Conservation (phyloP, 2,888 invertebrate genomes). For the Drosophila formosana region DNA sequence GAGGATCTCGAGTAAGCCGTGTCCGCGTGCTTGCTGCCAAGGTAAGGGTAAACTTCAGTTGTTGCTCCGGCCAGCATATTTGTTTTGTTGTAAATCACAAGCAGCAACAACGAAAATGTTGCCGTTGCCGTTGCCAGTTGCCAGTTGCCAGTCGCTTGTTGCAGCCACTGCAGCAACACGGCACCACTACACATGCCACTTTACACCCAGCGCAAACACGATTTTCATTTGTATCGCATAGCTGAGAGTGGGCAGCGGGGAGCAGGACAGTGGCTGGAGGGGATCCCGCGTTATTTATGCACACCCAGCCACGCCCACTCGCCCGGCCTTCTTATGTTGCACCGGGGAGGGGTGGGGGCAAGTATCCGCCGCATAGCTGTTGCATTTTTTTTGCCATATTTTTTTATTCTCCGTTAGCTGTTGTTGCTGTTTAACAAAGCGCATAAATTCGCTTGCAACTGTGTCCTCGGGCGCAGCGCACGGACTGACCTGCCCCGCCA, state of each 20-base stretch:
- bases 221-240: conserved; percentile 79
- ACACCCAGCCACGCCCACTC: conserved; percentile 58
- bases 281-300: conserved; percentile 70
- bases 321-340: conserved; percentile 37
- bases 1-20: background rate
- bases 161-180: conserved; percentile 24
- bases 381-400: conserved; percentile 39
- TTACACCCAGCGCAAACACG: conserved; percentile 80
- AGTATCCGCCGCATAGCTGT: conserved; percentile 63
- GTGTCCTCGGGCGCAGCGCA: conserved; percentile 71
- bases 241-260: conserved; percentile 2
- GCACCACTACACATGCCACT: conserved; percentile 78
- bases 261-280: background rate
- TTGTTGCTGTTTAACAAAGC: conserved; percentile 81
- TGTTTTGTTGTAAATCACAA: conserved; percentile 83
- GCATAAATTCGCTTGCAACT: conserved; percentile 82
- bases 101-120: conserved; percentile 69
- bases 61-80: conserved; percentile 66
- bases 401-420: conserved; percentile 45
- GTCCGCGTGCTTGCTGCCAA: conserved; percentile 38
- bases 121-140: conserved; percentile 35
- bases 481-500: conserved; percentile 33
- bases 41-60: conserved; percentile 57
- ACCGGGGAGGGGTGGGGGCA: background rate
- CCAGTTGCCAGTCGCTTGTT: conserved; percentile 2